These are phyloP conservation scores for Lasioglossum pauxillum DNA, from an alignment of 2,888 invertebrate species.

Conservation along the genomic window DNA sequence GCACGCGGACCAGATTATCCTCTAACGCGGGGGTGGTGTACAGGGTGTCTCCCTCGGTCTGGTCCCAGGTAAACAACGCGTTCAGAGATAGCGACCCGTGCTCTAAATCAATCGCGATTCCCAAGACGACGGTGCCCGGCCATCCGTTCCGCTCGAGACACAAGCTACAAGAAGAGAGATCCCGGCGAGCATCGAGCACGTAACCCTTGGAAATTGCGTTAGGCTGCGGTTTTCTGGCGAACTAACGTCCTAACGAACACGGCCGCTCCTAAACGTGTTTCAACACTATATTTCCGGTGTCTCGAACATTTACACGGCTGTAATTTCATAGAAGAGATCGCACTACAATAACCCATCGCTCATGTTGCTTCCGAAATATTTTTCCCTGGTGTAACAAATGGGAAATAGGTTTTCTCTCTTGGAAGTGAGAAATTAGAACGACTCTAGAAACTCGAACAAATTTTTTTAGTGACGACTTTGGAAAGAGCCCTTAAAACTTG, in stretches of 20 bases:
- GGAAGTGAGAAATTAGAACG: neutral
- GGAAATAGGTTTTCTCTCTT: neutral
- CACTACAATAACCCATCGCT: neutral
- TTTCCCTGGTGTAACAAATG: neutral
- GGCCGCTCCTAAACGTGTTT: neutral
- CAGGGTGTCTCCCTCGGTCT: neutral
- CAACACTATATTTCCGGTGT: neutral
- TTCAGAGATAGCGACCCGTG: neutral
- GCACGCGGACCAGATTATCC: neutral
- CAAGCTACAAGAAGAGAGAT: constrained; percentile 1
- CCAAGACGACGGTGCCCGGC: neutral
- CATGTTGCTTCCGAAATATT: neutral
- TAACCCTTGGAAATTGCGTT: constrained; percentile 8
- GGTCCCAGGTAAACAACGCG: constrained; percentile 10
- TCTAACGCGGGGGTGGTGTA: neutral
- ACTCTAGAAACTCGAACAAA: neutral
- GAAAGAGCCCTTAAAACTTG: too few relatives aligned
- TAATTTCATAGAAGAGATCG: neutral
- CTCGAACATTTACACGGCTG: neutral
- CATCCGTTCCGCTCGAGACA: neutral
- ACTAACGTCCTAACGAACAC: constrained; percentile 6
- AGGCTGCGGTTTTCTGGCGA: constrained; percentile 6
- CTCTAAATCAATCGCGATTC: constrained; percentile 43
- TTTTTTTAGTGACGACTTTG: neutral
- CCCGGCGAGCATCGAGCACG: neutral